Conservation (phyloP, 2,113 vertebrate species). For the Edolisoma coerulescens region DNA sequence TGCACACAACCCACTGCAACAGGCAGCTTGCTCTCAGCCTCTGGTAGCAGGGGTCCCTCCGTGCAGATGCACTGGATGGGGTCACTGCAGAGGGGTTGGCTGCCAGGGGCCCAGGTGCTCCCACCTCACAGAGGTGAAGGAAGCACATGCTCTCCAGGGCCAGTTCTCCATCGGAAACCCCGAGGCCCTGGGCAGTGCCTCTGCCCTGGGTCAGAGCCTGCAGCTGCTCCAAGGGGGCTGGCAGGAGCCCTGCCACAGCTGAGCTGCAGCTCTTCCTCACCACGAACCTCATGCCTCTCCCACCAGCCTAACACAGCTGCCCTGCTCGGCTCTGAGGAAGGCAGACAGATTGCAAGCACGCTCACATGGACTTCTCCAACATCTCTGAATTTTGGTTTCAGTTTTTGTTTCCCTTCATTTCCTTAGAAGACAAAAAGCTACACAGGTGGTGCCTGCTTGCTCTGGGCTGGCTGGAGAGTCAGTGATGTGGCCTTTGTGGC, state of each 20-base stretch:
- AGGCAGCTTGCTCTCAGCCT: background rate
- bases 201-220: background rate
- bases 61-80: background rate
- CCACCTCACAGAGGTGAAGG: slow-evolving; percentile 9
- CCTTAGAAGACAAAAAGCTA: background rate
- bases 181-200: accelerated
- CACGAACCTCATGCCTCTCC: background rate
- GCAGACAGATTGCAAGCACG: background rate
- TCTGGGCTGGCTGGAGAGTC: background rate
- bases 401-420: background rate
- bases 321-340: background rate
- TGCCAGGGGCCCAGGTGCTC: background rate
- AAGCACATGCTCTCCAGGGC: background rate
- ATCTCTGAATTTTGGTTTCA: background rate
- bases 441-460: background rate
- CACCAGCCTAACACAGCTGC: background rate
- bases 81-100: background rate
- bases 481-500: background rate
- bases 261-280: background rate
- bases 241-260: background rate
- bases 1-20: background rate
- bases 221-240: background rate
- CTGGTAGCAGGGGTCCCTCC: background rate
- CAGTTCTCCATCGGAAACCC: accelerated
- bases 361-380: background rate